phyloP scores from a whole-genome alignment of 2,888 invertebrate genomes.

The Plagodis dolabraria region DNA sequence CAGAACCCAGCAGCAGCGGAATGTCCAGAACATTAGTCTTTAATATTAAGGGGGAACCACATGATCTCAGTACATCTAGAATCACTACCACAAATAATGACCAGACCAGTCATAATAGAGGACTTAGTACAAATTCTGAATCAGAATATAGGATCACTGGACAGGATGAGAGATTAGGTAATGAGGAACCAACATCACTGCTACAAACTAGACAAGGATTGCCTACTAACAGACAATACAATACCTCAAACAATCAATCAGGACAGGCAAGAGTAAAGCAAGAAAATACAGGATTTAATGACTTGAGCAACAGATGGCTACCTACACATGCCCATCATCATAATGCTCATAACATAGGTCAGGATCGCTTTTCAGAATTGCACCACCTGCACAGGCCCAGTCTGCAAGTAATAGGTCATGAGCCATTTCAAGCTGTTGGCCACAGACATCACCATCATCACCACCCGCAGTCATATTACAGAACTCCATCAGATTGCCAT shows the following conservation, averaged over 20 bases:
- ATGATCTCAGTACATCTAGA: conserved; percentile 43
- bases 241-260: not conserved
- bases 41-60: conserved; percentile 65
- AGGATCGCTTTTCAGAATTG: conserved; percentile 41
- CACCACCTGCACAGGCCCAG: conserved; percentile 43
- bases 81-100: conserved; percentile 35
- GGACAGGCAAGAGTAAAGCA: conserved; percentile 45
- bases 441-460: conserved; percentile 48
- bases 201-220: not conserved
- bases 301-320: conserved; percentile 35
- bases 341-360: conserved; percentile 26
- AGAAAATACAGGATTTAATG: conserved; percentile 45
- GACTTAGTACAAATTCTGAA: conserved; percentile 29
- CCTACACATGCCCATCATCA: conserved; percentile 32
- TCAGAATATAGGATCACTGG: not conserved
- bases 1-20: conserved; percentile 33
- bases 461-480: conserved; percentile 26
- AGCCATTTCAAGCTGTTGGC: conserved; percentile 45
- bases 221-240: not conserved
- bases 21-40: conserved; percentile 40
- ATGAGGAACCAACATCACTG: not conserved
- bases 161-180: not conserved
- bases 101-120: conserved; percentile 25
- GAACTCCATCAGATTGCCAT: conserved; percentile 21
- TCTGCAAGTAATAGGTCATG: conserved; percentile 34